Percentiles rank a stretch among this genome's conserved stretches.
These are phyloP conservation scores for Mola mola DNA, from an alignment of 2,113 vertebrate species.

Conservation along the genomic window DNA sequence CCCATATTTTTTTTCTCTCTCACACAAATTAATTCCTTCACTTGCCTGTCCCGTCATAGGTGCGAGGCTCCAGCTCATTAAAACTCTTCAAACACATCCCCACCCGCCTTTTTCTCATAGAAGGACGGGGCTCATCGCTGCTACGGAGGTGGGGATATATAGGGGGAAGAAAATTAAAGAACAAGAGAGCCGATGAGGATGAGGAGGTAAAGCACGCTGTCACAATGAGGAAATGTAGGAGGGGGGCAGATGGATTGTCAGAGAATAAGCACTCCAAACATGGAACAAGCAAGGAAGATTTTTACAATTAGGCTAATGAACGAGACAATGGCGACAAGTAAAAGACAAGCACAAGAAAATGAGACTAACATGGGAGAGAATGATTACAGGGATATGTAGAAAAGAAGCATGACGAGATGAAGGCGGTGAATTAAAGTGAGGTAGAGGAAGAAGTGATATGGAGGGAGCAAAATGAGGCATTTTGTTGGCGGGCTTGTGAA, in stretches of 20 bases:
- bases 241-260: constrained; percentile 1
- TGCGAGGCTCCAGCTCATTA: constrained; percentile 66
- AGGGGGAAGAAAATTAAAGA: background rate
- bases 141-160: too few species aligned
- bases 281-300: constrained; percentile 43
- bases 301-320: constrained; percentile 60
- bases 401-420: constrained; percentile 3
- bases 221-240: constrained; percentile 27
- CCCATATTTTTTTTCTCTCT: too few species aligned
- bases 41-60: constrained; percentile 58
- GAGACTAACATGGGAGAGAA: background rate
- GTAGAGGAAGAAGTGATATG: constrained; percentile 19
- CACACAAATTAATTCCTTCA: constrained; percentile 29
- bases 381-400: background rate
- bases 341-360: background rate
- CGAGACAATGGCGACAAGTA: constrained; percentile 18
- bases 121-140: constrained; percentile 45
- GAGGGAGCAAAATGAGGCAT: constrained; percentile 28
- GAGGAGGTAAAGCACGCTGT: constrained; percentile 45
- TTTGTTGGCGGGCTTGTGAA: constrained; percentile 40
- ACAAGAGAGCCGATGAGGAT: constrained; percentile 17
- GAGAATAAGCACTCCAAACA: constrained; percentile 38
- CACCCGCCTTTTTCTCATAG: constrained; percentile 28
- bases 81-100: constrained; percentile 65
- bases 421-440: too few species aligned